These are phyloP conservation scores for Augochlorella aurata DNA, from an alignment of 2,888 invertebrate species.

Conservation along the genomic window DNA sequence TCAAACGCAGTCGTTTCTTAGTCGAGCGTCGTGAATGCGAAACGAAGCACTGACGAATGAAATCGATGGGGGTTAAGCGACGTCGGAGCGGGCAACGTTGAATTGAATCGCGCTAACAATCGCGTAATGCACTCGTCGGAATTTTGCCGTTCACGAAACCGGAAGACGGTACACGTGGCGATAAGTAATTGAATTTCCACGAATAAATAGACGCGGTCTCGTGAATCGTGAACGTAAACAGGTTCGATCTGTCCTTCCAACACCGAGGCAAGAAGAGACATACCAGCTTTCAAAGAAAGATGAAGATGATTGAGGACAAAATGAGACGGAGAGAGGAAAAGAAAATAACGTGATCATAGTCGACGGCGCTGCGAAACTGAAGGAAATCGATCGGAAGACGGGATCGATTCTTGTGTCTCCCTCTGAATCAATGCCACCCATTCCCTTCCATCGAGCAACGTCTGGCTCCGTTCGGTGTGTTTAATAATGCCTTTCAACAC, in stretches of 20 bases:
- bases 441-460: neutral
- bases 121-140: constrained; percentile 2
- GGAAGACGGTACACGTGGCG: constrained; percentile 4
- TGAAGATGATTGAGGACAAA: constrained; percentile 21
- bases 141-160: neutral
- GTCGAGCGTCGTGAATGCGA: neutral
- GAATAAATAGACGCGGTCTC: constrained; percentile 8
- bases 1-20: neutral
- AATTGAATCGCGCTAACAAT: constrained; percentile 6
- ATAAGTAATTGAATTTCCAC: constrained; percentile 25
- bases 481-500: constrained; percentile 19
- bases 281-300: neutral
- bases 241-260: constrained; percentile 8
- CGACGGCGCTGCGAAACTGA: neutral
- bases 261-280: no score
- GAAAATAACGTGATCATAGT: neutral
- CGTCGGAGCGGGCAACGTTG: neutral
- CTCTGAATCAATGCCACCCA: neutral
- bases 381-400: constrained; percentile 18
- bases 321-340: neutral
- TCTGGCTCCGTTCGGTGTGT: neutral
- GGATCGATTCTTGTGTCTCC: neutral
- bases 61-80: neutral
- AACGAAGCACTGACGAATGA: neutral
- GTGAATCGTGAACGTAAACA: constrained; percentile 27